phyloP scores from a whole-genome alignment of 2,797 vertebrate genomes.

The Acestrorhynchus altus region DNA sequence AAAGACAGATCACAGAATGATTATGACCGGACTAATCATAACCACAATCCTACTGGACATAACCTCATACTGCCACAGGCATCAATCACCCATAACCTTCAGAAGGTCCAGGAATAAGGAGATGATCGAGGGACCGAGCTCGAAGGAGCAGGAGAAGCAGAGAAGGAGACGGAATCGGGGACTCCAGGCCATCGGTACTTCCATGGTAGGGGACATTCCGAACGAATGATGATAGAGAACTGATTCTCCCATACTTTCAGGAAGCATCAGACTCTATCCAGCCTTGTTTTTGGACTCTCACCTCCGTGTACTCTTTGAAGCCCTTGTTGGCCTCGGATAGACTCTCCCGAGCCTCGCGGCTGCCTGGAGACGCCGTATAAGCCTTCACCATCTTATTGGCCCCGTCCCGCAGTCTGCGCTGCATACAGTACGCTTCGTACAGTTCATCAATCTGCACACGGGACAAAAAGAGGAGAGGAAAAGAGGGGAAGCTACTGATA shows the following conservation, averaged over 20 bases:
- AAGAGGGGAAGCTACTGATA: too few relatives aligned
- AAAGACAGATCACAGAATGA: not conserved
- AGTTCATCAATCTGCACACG: slow-evolving; percentile 90
- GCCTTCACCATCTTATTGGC: slow-evolving; percentile 96
- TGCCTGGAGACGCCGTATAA: slow-evolving; percentile 84
- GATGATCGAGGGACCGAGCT: too few relatives aligned
- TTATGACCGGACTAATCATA: not conserved
- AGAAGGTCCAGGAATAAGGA: too few relatives aligned
- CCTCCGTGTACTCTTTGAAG: slow-evolving; percentile 96
- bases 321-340: slow-evolving; percentile 91
- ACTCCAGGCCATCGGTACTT: too few relatives aligned
- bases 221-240: too few relatives aligned
- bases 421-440: slow-evolving; percentile 93
- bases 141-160: too few relatives aligned
- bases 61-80: not conserved
- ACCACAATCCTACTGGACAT: not conserved
- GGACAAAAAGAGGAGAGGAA: not conserved
- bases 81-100: too few relatives aligned
- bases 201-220: too few relatives aligned
- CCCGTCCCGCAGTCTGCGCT: slow-evolving; percentile 90
- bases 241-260: not conserved
- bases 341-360: slow-evolving; percentile 92
- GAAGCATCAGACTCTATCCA: not conserved
- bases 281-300: slow-evolving; percentile 57
- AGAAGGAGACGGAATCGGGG: too few relatives aligned